A percentile compares a stretch with the other conserved stretches of the same genome.
phyloP scores from a whole-genome alignment of 2,888 invertebrate species.

The Mechanitis messenoides region DNA sequence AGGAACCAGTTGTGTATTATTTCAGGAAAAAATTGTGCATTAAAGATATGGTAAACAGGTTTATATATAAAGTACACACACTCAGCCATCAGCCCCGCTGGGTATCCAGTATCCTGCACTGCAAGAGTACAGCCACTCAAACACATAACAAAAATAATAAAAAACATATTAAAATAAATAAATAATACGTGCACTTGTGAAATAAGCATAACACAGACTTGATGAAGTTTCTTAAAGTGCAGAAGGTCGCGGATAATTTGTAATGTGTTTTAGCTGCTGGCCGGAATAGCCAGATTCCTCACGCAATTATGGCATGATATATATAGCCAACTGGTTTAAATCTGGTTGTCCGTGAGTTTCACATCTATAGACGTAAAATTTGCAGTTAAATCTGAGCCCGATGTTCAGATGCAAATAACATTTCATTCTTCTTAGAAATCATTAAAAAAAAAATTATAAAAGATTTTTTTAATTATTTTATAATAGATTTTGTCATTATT shows the following conservation, averaged over 20 bases:
- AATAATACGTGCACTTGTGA: conserved; percentile 32
- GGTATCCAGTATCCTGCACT: conserved; percentile 46
- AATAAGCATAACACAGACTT: conserved; percentile 41
- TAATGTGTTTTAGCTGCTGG: conserved; percentile 24
- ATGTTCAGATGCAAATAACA: no score
- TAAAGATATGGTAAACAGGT: not conserved
- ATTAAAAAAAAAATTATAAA: no score
- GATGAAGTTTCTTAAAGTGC: conserved; percentile 40
- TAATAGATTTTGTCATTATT: no score
- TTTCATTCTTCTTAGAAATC: no score
- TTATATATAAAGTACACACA: conserved; percentile 43
- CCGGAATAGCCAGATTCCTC: conserved; percentile 18
- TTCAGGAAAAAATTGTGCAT: no score
- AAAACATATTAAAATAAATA: conserved; percentile 15
- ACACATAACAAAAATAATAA: conserved; percentile 26
- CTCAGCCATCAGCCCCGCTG: conserved; percentile 57
- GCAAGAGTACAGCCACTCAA: conserved; percentile 31
- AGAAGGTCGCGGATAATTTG: conserved; percentile 33
- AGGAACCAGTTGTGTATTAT: no score
- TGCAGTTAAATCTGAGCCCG: not conserved
- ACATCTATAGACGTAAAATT: not conserved
- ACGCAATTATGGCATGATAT: conserved; percentile 18
- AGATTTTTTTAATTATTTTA: no score
- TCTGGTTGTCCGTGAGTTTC: not conserved
- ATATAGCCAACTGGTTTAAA: not conserved